Percentiles rank a stretch among this genome's conserved stretches.
Conservation (phyloP, 1,140 invertebrate genomes). For the Nixonia krombeini region DNA sequence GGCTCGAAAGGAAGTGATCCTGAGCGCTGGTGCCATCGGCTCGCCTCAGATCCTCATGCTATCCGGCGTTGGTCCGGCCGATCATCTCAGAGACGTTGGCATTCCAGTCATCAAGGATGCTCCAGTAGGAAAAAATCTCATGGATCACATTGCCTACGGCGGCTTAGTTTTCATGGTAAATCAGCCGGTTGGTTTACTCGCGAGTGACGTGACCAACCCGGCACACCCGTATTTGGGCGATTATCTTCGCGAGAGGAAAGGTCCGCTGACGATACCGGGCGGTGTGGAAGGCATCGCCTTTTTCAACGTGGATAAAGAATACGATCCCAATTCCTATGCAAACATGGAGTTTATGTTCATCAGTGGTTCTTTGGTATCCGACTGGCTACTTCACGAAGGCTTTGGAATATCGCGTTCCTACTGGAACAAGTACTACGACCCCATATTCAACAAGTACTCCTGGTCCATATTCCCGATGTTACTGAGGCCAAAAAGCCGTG, state of each 20-base stretch:
- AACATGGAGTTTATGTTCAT: slow-evolving; percentile 83
- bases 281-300: slow-evolving; percentile 86
- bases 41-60: slow-evolving; percentile 86
- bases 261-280: slow-evolving; percentile 83
- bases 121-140: slow-evolving; percentile 84
- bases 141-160: slow-evolving; percentile 83
- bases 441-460: background rate
- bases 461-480: slow-evolving; percentile 74
- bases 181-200: slow-evolving; percentile 60
- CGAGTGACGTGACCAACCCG: slow-evolving; percentile 33
- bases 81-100: slow-evolving; percentile 76
- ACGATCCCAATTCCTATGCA: slow-evolving; percentile 77
- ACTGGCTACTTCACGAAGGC: slow-evolving; percentile 70
- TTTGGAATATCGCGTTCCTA: slow-evolving; percentile 76
- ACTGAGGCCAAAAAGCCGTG: slow-evolving; percentile 81
- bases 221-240: slow-evolving; percentile 59
- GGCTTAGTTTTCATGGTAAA: slow-evolving; percentile 79
- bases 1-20: slow-evolving; percentile 82
- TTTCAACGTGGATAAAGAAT: slow-evolving; percentile 78
- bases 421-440: slow-evolving; percentile 71
- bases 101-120: slow-evolving; percentile 79
- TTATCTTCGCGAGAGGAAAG: slow-evolving; percentile 74
- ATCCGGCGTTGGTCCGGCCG: slow-evolving; percentile 82
- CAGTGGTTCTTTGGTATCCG: slow-evolving; percentile 71
- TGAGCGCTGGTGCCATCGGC: slow-evolving; percentile 82